phyloP scores from a whole-genome alignment of 1,140 invertebrate genomes.

The Melanaphis sacchari region DNA sequence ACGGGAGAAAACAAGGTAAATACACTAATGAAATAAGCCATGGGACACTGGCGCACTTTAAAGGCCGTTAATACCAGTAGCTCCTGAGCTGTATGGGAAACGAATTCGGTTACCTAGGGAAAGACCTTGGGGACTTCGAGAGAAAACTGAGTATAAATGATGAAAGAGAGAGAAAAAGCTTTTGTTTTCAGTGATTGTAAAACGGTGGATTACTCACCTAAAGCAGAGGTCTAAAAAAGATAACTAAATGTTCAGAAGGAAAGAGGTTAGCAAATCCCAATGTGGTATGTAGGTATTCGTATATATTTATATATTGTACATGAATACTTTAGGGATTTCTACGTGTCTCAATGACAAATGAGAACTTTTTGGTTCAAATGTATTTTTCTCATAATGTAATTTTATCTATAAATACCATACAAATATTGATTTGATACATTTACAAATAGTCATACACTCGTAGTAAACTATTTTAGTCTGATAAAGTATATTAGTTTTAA shows the following conservation, averaged over 20 bases:
- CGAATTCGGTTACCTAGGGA: conserved; percentile 39
- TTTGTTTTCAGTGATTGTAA: conserved; percentile 56
- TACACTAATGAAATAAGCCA: conserved; percentile 57
- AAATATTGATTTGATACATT: not conserved
- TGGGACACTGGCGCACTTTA: conserved; percentile 53
- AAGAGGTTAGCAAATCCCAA: conserved; percentile 32
- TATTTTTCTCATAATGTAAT: not conserved
- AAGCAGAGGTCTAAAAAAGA: conserved; percentile 38
- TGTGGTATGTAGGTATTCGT: not conserved
- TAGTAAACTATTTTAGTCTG: not conserved
- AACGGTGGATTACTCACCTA: conserved; percentile 50
- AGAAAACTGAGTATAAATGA: conserved; percentile 36
- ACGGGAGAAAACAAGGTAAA: conserved; percentile 43
- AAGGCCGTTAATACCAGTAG: conserved; percentile 52
- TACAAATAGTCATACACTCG: too few species aligned
- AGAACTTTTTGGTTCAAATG: not conserved
- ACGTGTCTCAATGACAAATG: not conserved
- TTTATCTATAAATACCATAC: not conserved
- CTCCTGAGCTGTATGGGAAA: not conserved
- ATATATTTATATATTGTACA: not conserved
- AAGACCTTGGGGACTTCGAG: not conserved
- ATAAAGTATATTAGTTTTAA: not conserved
- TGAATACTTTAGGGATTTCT: conserved; percentile 1
- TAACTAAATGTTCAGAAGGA: conserved; percentile 22
- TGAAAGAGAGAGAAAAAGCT: not conserved